These are phyloP conservation scores for Gerosis bhagava DNA, from an alignment of 2,888 invertebrate genomes.

Conservation along the genomic window DNA sequence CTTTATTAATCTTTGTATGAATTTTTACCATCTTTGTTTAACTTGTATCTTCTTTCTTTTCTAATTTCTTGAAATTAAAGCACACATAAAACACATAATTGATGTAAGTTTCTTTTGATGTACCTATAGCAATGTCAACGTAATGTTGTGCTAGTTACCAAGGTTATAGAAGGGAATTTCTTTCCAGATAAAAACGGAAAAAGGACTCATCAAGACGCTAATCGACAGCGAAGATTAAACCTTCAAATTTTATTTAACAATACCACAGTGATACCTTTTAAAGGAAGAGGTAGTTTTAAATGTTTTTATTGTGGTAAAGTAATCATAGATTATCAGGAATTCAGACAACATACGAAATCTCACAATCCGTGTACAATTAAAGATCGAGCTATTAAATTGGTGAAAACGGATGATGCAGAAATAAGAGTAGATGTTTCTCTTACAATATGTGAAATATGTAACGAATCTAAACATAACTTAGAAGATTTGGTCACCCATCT, in stretches of 20 bases:
- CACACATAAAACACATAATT: too few species aligned
- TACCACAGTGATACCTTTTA: slow-evolving; percentile 42
- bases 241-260: slow-evolving; percentile 41
- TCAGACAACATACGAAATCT: slow-evolving; percentile 40
- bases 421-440: slow-evolving; percentile 66
- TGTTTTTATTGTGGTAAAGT: slow-evolving; percentile 41
- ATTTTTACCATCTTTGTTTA: too few species aligned
- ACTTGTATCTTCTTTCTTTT: too few species aligned
- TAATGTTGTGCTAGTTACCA: slow-evolving; percentile 1
- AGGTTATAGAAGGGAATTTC: slow-evolving; percentile 39
- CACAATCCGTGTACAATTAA: slow-evolving; percentile 44
- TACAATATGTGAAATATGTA: slow-evolving; percentile 55
- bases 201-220: slow-evolving; percentile 36
- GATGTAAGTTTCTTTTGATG: too few species aligned
- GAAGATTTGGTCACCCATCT: slow-evolving; percentile 50
- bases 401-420: slow-evolving; percentile 56
- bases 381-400: slow-evolving; percentile 52
- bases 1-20: too few species aligned
- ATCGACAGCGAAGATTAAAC: slow-evolving; percentile 34
- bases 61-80: too few species aligned
- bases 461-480: slow-evolving; percentile 38
- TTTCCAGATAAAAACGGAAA: slow-evolving; percentile 45
- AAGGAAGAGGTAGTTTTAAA: slow-evolving; percentile 36
- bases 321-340: slow-evolving; percentile 34
- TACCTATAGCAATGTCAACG: too few species aligned